Percentiles rank a stretch among this genome's conserved stretches.
Evolutionary conservation across 2,797 vertebrate species (phyloP).

Genomic region (Carduelis carduelis): DNA sequence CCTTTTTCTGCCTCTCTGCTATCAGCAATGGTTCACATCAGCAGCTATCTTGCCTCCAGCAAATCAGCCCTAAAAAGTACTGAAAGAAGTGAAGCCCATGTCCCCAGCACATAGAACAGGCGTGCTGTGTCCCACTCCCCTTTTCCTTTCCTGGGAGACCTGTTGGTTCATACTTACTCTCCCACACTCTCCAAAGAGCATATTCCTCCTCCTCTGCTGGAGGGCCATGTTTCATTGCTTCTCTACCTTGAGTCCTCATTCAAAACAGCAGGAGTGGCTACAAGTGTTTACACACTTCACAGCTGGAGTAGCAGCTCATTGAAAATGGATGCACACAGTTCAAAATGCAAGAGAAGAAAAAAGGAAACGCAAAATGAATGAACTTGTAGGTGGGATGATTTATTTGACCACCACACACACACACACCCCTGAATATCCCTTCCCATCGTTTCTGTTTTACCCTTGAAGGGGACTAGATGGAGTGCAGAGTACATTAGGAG

Average conservation of each 20-base stretch:
- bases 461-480: background rate
- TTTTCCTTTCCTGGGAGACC: background rate
- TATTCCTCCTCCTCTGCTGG: background rate
- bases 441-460: background rate
- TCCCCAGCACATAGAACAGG: background rate
- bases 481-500: background rate
- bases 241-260: background rate
- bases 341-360: background rate
- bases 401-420: background rate
- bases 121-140: rapidly evolving
- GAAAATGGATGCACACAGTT: background rate
- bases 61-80: background rate
- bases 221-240: background rate
- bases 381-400: background rate
- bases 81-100: background rate
- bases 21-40: rapidly evolving
- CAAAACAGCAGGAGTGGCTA: background rate
- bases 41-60: background rate
- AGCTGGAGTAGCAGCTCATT: background rate
- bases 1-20: background rate
- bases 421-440: rapidly evolving
- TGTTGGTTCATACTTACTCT: background rate
- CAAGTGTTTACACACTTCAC: background rate
- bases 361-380: background rate
- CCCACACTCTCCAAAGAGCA: background rate